Conservation (phyloP, 2,888 invertebrate genomes). For the Tenthredo distinguenda region DNA sequence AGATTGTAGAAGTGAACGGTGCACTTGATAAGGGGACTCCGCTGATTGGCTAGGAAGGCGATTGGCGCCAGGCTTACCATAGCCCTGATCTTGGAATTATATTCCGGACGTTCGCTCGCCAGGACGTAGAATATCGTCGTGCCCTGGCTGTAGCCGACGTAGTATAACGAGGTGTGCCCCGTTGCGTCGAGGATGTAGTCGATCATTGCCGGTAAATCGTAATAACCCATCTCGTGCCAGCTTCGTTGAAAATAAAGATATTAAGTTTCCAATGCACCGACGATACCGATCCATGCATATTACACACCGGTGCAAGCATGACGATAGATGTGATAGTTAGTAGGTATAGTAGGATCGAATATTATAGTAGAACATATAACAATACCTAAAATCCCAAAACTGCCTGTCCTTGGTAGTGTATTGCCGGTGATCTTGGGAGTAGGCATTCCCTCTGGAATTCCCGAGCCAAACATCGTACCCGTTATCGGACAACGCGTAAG, state of each 20-base stretch:
- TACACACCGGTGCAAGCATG: neutral
- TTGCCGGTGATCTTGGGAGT: conserved; percentile 72
- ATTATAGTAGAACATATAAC: neutral
- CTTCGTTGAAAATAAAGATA: conserved; percentile 69
- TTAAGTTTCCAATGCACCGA: neutral
- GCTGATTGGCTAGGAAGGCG: conserved; percentile 74
- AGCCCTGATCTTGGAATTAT: conserved; percentile 73
- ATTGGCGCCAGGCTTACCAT: conserved; percentile 77
- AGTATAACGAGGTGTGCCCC: conserved; percentile 78
- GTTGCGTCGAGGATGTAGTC: conserved; percentile 79
- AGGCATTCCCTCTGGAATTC: conserved; percentile 74
- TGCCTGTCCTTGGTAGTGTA: conserved; percentile 72
- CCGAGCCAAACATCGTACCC: conserved; percentile 75
- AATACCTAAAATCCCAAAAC: conserved; percentile 76
- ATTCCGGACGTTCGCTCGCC: conserved; percentile 75
- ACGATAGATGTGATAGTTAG: no score
- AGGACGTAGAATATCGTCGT: conserved; percentile 77
- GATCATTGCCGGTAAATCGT: conserved; percentile 82
- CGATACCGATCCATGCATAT: neutral
- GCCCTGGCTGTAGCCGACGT: conserved; percentile 83
- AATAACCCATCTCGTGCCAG: conserved; percentile 82
- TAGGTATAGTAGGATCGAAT: neutral
- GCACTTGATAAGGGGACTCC: conserved; percentile 73
- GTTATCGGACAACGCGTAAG: conserved; percentile 71
- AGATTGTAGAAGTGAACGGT: conserved; percentile 69